Evolutionary conservation across 2,888 invertebrate genomes (phyloP).

Genomic region (Drepana falcataria): DNA sequence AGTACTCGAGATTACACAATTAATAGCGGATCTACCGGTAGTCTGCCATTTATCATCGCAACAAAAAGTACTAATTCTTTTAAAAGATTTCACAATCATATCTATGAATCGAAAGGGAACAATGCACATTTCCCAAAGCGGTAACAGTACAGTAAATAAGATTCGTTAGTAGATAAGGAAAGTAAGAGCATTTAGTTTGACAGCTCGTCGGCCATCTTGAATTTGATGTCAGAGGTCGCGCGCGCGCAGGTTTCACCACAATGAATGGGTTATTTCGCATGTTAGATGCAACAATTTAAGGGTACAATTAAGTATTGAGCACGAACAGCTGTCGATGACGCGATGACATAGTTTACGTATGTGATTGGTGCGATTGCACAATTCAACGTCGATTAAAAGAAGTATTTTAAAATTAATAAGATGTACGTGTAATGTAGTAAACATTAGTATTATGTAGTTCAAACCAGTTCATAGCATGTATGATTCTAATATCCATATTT

Average conservation of each 20-base stretch:
- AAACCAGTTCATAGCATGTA: no score
- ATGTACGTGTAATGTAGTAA: no score
- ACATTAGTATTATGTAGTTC: no score
- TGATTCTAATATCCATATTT: no score
- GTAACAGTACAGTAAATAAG: conserved; percentile 42
- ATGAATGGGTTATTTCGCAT: conserved; percentile 55
- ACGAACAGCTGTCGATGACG: conserved; percentile 26
- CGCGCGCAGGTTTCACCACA: conserved; percentile 58
- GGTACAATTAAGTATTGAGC: conserved; percentile 33
- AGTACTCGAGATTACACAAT: conserved; percentile 22
- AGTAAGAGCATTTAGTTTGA: conserved; percentile 67
- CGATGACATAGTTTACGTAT: not conserved
- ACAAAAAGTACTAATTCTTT: conserved; percentile 42
- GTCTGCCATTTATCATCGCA: conserved; percentile 27
- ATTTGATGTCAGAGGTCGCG: conserved; percentile 64
- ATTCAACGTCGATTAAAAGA: not conserved
- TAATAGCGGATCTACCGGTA: conserved; percentile 14
- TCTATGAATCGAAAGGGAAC: conserved; percentile 35
- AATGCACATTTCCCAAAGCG: conserved; percentile 38
- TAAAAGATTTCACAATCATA: conserved; percentile 41
- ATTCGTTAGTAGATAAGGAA: conserved; percentile 61
- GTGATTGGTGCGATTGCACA: not conserved
- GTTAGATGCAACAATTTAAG: conserved; percentile 40
- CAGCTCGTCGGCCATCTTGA: conserved; percentile 63
- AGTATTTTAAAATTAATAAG: no score